A percentile compares a stretch with the other conserved stretches of the same genome.
Evolutionary conservation across 1,140 invertebrate species (phyloP).

Genomic region (Melipona quadrifasciata): DNA sequence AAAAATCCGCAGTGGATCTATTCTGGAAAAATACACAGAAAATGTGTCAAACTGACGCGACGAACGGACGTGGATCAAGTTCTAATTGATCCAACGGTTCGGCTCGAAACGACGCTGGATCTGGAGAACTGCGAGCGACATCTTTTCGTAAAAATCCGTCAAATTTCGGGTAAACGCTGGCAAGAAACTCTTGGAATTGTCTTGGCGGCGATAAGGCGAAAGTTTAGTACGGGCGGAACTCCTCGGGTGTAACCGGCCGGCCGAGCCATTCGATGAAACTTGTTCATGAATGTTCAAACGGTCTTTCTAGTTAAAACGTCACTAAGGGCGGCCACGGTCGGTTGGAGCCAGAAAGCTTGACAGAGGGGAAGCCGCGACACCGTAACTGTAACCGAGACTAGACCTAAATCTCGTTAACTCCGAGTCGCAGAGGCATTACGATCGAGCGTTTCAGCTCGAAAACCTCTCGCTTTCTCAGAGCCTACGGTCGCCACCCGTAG

Average conservation of each 20-base stretch:
- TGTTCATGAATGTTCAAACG: constrained; percentile 56
- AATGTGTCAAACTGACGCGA: not conserved
- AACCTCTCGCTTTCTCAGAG: not conserved
- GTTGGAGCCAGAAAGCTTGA: constrained; percentile 30
- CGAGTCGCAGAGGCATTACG: constrained; percentile 6
- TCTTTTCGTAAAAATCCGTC: not conserved
- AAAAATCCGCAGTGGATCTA: too few species aligned
- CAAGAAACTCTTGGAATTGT: not conserved
- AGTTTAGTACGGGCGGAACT: not conserved
- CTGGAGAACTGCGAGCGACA: not conserved
- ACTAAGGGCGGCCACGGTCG: constrained; percentile 50
- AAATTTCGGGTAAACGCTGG: not conserved
- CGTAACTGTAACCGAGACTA: constrained; percentile 43
- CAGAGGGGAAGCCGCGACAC: constrained; percentile 30
- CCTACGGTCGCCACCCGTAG: not conserved
- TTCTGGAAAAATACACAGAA: too few species aligned
- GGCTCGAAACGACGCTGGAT: not conserved
- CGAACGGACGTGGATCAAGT: not conserved
- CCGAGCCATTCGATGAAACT: constrained; percentile 48
- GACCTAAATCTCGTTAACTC: constrained; percentile 46
- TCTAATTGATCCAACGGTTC: not conserved
- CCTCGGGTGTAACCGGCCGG: constrained; percentile 20
- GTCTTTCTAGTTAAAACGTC: constrained; percentile 63
- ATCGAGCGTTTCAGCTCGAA: not conserved
- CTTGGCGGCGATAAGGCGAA: not conserved